Conservation (phyloP, 2,888 invertebrate genomes). For the Panopea generosa region DNA sequence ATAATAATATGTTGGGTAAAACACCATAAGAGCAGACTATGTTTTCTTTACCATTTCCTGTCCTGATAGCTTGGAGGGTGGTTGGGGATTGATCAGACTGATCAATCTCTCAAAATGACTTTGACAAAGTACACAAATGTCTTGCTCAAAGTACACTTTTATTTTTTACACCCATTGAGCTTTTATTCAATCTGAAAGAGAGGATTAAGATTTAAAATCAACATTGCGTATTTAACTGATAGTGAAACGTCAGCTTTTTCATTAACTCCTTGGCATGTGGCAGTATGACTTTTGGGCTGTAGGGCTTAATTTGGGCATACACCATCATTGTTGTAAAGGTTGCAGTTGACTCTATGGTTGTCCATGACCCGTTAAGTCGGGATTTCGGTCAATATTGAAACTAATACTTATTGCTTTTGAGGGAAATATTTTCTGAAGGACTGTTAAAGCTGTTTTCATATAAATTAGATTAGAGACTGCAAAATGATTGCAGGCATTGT, state of each 20-base stretch:
- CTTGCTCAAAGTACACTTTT: no score
- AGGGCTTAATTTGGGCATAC: neutral
- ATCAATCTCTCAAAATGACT: no score
- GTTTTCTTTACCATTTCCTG: no score
- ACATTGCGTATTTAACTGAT: conserved; percentile 30
- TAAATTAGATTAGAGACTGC: conserved; percentile 12
- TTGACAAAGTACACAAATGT: no score
- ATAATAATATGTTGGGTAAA: no score
- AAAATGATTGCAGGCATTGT: neutral
- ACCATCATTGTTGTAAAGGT: neutral
- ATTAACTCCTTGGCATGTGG: conserved; percentile 19
- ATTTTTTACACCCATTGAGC: conserved; percentile 1
- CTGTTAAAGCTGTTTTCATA: neutral
- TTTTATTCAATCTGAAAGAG: conserved; percentile 32
- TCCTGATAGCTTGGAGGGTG: no score
- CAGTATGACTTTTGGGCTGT: conserved; percentile 19
- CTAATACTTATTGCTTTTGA: conserved; percentile 11
- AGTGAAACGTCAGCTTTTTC: conserved; percentile 20
- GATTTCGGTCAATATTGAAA: conserved; percentile 21
- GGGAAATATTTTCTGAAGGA: conserved; percentile 1
- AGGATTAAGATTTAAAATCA: conserved; percentile 42
- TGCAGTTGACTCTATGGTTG: conserved; percentile 25
- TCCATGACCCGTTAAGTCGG: conserved; percentile 1
- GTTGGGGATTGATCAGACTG: no score
- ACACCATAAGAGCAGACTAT: no score